Percentiles rank a stretch among this genome's conserved stretches.
phyloP scores from a whole-genome alignment of 1,140 invertebrate species.

The Metopolophium dirhodum region DNA sequence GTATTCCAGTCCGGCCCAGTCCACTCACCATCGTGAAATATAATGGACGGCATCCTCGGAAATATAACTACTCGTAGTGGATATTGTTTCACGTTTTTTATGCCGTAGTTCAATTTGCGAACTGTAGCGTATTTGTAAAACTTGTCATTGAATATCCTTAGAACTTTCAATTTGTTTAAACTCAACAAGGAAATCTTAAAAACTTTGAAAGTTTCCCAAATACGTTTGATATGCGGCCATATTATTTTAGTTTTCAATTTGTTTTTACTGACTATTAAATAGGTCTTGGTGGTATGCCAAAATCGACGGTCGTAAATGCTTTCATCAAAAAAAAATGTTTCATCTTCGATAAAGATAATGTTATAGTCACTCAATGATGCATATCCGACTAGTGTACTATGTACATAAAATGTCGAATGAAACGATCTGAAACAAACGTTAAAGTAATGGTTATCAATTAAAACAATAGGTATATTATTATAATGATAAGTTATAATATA shows the following conservation, averaged over 20 bases:
- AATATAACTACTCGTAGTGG: constrained; percentile 25
- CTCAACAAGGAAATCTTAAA: constrained; percentile 38
- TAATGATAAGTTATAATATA: background rate
- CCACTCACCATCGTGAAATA: background rate
- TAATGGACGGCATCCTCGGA: background rate
- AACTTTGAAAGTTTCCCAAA: constrained; percentile 36
- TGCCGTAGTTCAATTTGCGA: background rate
- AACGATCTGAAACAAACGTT: constrained; percentile 29
- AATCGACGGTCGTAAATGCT: background rate
- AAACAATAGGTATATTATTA: background rate
- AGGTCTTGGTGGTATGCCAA: constrained; percentile 27
- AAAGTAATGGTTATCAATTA: background rate
- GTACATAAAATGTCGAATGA: constrained; percentile 29
- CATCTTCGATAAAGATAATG: background rate
- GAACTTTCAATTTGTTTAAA: background rate
- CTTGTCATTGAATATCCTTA: background rate
- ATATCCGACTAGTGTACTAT: background rate
- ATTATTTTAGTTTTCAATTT: background rate
- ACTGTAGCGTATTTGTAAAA: background rate
- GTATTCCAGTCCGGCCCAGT: constrained; percentile 11
- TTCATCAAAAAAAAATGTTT: background rate
- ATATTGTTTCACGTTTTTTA: background rate
- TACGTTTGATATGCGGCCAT: background rate
- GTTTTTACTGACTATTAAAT: constrained; percentile 34
- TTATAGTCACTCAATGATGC: background rate